phyloP scores from a whole-genome alignment of 2,113 vertebrate genomes.

The Takifugu bimaculatus region DNA sequence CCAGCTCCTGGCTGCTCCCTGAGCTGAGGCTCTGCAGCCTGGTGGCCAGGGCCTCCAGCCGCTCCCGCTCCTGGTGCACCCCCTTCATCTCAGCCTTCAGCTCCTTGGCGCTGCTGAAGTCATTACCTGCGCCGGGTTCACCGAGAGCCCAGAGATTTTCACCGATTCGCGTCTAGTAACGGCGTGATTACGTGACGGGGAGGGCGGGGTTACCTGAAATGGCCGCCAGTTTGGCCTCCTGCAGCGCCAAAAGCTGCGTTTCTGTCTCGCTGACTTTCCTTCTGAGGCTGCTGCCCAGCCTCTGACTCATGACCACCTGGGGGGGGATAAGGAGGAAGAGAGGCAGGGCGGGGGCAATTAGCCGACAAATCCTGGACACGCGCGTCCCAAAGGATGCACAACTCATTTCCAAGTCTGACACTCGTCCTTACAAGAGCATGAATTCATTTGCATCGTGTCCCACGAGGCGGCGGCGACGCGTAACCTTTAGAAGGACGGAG shows the following conservation, averaged over 20 bases:
- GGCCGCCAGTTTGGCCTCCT: constrained; percentile 85
- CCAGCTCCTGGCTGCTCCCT: constrained; percentile 74
- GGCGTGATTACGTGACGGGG: constrained; percentile 44
- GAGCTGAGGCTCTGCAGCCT: constrained; percentile 75
- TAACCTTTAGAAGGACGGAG: constrained; percentile 58
- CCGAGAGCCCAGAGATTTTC: constrained; percentile 31
- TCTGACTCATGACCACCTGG: constrained; percentile 84
- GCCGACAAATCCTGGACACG: constrained; percentile 55
- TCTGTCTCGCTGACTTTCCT: constrained; percentile 84
- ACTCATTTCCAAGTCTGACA: constrained; percentile 56
- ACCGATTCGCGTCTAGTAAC: constrained; percentile 49
- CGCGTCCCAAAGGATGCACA: constrained; percentile 51
- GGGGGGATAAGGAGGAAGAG: constrained; percentile 47
- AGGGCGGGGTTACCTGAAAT: constrained; percentile 65
- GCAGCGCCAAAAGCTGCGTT: constrained; percentile 79
- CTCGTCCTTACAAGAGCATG: constrained; percentile 47
- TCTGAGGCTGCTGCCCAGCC: constrained; percentile 80
- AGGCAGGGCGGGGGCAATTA: constrained; percentile 9
- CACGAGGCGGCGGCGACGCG: constrained; percentile 19
- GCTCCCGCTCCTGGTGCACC: constrained; percentile 76
- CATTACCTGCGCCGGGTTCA: constrained; percentile 72
- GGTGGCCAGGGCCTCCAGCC: constrained; percentile 78
- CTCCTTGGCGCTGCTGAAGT: constrained; percentile 84
- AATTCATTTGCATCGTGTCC: constrained; percentile 48
- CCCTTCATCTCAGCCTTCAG: constrained; percentile 81